These are phyloP conservation scores for Cladorhizidae sp. DNA, from an alignment of 37 sponge, comb jelly and placozoan species.

Conservation along the genomic window DNA sequence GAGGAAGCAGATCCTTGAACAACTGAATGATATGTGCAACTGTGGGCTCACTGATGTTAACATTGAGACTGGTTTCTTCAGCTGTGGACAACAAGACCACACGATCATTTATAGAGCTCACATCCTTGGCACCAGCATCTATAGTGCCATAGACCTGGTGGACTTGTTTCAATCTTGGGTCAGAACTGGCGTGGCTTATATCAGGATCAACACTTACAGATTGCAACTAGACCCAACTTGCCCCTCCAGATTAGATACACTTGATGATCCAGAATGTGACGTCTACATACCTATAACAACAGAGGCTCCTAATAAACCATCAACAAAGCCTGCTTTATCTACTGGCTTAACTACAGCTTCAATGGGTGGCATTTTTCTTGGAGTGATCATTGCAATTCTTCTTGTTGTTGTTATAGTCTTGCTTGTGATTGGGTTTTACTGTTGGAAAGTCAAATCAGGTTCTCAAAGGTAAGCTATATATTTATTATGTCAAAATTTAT, in stretches of 20 bases:
- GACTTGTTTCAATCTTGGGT: slow-evolving; percentile 35
- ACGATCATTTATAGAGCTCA: slow-evolving; percentile 22
- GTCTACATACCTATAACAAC: too few species aligned
- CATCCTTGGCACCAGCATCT: slow-evolving; percentile 20
- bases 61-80: slow-evolving; percentile 2
- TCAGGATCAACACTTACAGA: neutral
- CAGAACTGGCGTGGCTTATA: neutral
- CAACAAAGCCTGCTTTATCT: too few species aligned
- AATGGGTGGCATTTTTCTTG: slow-evolving; percentile 6
- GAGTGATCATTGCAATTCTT: slow-evolving; percentile 8
- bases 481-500: too few species aligned
- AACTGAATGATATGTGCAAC: neutral
- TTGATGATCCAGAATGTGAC: slow-evolving; percentile 28
- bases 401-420: neutral
- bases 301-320: too few species aligned
- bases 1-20: slow-evolving; percentile 1
- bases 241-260: neutral
- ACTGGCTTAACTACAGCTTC: neutral
- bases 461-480: too few species aligned
- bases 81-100: slow-evolving; percentile 20
- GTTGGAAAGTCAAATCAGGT: too few species aligned
- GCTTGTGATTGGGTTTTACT: too few species aligned
- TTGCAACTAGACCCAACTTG: slow-evolving; percentile 23
- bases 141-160: slow-evolving; percentile 7
- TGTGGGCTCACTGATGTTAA: slow-evolving; percentile 10